Percentiles rank a stretch among this genome's conserved stretches.
phyloP scores from a whole-genome alignment of 2,888 invertebrate species.

The Hoplodrina ambigua region DNA sequence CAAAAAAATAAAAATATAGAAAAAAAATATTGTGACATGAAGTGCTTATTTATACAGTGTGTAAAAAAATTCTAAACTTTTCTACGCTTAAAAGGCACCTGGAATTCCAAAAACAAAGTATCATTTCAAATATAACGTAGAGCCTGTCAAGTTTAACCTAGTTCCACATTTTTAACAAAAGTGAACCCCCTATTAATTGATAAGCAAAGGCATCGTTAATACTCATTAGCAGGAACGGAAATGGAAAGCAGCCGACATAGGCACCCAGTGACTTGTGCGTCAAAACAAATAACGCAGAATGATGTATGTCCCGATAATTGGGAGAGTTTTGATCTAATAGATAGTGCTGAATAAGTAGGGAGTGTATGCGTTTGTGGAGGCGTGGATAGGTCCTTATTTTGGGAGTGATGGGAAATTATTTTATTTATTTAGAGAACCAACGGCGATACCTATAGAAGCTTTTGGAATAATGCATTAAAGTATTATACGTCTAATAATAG shows the following conservation, averaged over 20 bases:
- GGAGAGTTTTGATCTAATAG: conserved; percentile 78
- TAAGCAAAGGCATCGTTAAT: conserved; percentile 60
- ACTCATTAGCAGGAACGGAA: conserved; percentile 65
- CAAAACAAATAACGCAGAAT: conserved; percentile 85
- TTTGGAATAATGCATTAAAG: too few species aligned
- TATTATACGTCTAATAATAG: too few species aligned
- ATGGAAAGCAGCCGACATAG: conserved; percentile 56
- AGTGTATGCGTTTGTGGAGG: conserved; percentile 11
- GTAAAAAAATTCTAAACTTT: conserved; percentile 11
- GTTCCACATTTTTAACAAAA: conserved; percentile 47
- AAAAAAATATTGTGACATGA: not conserved
- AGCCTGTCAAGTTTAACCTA: conserved; percentile 30
- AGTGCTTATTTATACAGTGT: not conserved
- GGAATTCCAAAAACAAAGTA: not conserved
- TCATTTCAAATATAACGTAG: conserved; percentile 19
- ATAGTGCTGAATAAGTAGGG: conserved; percentile 72
- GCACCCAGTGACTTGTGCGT: conserved; percentile 69
- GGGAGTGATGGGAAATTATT: not conserved
- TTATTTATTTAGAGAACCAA: too few species aligned
- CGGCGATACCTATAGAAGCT: too few species aligned
- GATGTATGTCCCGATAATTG: conserved; percentile 86
- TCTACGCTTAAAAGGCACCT: not conserved
- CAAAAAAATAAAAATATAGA: too few species aligned
- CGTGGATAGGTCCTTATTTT: conserved; percentile 36
- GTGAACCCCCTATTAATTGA: conserved; percentile 56